These are phyloP conservation scores for Prunella himalayana DNA, from an alignment of 2,113 vertebrate genomes.

Conservation along the genomic window DNA sequence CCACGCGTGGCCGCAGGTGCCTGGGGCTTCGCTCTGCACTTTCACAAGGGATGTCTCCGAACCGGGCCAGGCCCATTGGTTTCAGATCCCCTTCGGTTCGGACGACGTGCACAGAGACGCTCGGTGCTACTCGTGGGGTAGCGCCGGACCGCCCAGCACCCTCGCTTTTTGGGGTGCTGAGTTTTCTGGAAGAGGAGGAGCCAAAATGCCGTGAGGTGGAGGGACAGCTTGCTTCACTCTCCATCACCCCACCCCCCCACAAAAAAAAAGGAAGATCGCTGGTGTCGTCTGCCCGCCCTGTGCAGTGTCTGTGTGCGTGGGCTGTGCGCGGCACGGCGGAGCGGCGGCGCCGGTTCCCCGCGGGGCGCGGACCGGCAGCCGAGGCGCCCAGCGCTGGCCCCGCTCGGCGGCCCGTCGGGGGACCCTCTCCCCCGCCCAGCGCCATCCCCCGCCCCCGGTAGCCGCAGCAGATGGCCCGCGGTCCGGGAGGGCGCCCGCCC, in stretches of 20 bases:
- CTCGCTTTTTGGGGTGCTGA: background rate
- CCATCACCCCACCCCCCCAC: no score
- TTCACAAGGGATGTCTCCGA: background rate
- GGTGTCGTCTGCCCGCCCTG: background rate
- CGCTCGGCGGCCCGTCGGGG: background rate
- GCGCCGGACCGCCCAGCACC: background rate
- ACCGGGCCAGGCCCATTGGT: background rate
- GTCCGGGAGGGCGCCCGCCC: background rate
- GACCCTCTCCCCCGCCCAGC: background rate
- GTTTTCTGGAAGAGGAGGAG: background rate
- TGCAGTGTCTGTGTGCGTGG: background rate
- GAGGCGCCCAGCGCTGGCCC: background rate
- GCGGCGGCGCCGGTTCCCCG: background rate
- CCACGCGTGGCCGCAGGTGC: background rate
- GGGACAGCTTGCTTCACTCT: background rate
- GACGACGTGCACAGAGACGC: no score
- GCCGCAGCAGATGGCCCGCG: background rate
- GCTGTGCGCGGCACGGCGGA: background rate
- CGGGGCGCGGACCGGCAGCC: background rate
- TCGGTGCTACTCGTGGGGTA: background rate
- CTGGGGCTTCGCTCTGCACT: background rate
- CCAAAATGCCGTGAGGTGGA: background rate
- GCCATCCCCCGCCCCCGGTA: background rate
- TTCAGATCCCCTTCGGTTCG: background rate
- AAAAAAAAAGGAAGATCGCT: background rate